phyloP scores from a whole-genome alignment of 2,888 invertebrate genomes.

The Melipona beecheii region DNA sequence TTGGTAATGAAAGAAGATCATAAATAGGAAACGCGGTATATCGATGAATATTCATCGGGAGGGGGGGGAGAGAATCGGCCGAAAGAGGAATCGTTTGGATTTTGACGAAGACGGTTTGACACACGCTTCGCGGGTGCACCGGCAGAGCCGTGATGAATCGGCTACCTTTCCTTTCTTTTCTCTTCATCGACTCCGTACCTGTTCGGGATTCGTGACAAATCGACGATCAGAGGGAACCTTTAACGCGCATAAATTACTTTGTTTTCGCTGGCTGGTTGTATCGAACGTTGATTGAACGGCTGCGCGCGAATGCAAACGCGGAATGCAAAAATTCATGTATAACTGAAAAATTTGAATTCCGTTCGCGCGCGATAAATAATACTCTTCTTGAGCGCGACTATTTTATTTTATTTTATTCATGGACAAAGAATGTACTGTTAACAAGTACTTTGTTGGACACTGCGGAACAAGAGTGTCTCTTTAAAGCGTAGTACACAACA shows the following conservation, averaged over 20 bases:
- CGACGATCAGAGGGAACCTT: constrained; percentile 16
- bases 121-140: constrained; percentile 2
- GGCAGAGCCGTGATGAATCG: constrained; percentile 12
- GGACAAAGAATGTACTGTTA: not conserved
- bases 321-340: not conserved
- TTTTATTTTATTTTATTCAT: too few relatives aligned
- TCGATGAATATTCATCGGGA: constrained; percentile 54
- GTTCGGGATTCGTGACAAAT: constrained; percentile 7
- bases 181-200: constrained; percentile 17
- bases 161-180: not conserved
- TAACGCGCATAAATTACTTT: not conserved
- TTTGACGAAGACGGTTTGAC: constrained; percentile 44
- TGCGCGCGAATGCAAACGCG: not conserved
- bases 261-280: not conserved
- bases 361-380: not conserved
- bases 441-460: not conserved
- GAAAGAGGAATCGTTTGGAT: constrained; percentile 29
- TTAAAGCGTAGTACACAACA: not conserved
- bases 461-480: not conserved
- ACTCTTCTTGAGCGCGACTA: not conserved
- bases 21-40: constrained; percentile 52
- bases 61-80: not conserved
- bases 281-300: not conserved
- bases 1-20: constrained; percentile 63
- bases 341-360: not conserved